Conservation (phyloP, 2,113 vertebrate genomes). For the Hydrochoerus hydrochaeris region DNA sequence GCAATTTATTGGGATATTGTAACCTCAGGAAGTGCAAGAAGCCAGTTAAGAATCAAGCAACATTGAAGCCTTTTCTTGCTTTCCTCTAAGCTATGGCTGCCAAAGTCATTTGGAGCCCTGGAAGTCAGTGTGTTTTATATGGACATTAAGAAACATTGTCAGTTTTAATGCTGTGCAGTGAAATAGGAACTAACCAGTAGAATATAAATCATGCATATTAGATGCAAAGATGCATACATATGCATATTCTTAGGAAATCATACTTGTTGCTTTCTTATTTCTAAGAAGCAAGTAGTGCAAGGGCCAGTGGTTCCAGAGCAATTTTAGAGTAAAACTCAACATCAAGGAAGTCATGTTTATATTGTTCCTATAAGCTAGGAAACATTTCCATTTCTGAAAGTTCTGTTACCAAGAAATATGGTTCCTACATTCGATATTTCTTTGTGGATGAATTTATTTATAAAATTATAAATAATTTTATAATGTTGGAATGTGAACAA, state of each 20-base stretch:
- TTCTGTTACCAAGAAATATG: conserved; percentile 9
- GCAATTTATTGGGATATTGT: not conserved
- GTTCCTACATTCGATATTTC: not conserved
- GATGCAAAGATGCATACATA: not conserved
- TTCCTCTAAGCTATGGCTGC: not conserved
- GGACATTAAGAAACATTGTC: not conserved
- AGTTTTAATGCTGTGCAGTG: not conserved
- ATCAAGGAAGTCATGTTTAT: not conserved
- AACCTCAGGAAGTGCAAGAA: conserved; percentile 15
- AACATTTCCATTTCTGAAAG: conserved; percentile 8
- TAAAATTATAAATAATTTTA: too few species aligned
- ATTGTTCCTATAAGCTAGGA: not conserved
- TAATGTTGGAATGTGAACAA: not conserved
- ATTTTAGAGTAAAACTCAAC: conserved; percentile 12
- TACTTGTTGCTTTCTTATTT: conserved; percentile 12
- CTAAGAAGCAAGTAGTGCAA: not conserved
- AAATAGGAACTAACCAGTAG: not conserved
- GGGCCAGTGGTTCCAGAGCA: not conserved
- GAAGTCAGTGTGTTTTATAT: not conserved
- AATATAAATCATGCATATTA: conserved; percentile 12
- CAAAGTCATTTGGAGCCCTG: not conserved
- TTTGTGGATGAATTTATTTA: not conserved
- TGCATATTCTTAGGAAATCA: conserved; percentile 15
- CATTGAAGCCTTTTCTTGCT: not conserved
- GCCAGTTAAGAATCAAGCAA: not conserved